These are phyloP conservation scores for Antrozous pallidus DNA, from an alignment of 2,797 vertebrate genomes.

Conservation along the genomic window DNA sequence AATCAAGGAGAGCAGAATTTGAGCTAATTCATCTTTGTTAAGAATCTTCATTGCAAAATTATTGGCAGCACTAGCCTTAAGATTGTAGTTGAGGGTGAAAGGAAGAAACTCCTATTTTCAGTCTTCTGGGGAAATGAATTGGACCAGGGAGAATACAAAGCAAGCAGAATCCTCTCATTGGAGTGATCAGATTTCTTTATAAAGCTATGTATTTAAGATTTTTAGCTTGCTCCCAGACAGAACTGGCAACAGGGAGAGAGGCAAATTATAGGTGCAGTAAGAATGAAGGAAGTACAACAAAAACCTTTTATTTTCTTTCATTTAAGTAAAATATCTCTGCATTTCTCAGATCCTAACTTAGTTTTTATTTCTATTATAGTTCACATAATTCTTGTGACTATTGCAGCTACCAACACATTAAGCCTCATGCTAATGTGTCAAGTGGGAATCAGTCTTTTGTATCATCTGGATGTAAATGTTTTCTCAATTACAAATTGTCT, in stretches of 20 bases:
- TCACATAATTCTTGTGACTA: not conserved
- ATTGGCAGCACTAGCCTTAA: not conserved
- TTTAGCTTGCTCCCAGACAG: slow-evolving; percentile 20
- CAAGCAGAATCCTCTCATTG: not conserved
- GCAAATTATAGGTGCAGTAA: not conserved
- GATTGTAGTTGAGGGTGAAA: slow-evolving; percentile 41
- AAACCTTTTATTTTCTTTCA: not conserved
- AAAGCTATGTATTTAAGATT: not conserved
- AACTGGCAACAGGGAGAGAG: not conserved
- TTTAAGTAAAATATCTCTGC: not conserved
- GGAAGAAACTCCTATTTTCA: slow-evolving; percentile 9
- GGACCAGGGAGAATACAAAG: not conserved
- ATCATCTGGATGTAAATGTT: not conserved
- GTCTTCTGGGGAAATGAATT: not conserved
- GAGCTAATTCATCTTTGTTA: slow-evolving; percentile 75
- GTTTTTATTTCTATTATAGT: slow-evolving; percentile 16
- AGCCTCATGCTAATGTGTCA: not conserved
- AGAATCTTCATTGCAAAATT: slow-evolving; percentile 23
- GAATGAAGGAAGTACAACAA: slow-evolving; percentile 5
- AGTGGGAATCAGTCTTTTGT: not conserved
- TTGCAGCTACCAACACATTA: not conserved
- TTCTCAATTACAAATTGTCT: not conserved
- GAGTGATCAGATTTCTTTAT: slow-evolving; percentile 24
- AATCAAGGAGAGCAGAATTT: slow-evolving; percentile 30
- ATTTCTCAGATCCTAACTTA: not conserved